phyloP scores from a whole-genome alignment of 2,113 vertebrate species.

The Azemiops feae region DNA sequence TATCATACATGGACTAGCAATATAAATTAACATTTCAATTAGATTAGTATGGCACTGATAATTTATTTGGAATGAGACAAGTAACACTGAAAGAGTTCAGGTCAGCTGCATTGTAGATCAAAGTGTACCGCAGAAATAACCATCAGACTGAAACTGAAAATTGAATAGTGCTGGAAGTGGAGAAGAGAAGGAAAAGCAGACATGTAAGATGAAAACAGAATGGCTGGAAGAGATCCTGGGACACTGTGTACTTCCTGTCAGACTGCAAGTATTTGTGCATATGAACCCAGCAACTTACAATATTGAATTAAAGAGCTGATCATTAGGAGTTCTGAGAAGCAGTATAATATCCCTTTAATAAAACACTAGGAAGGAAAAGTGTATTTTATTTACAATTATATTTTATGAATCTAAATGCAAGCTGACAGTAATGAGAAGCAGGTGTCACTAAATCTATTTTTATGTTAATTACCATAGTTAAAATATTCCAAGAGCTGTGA shows the following conservation, averaged over 20 bases:
- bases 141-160: not conserved
- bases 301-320: conserved; percentile 54
- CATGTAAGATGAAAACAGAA: not conserved
- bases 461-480: conserved; percentile 68
- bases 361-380: conserved; percentile 59
- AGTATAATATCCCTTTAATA: conserved; percentile 57
- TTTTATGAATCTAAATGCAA: conserved; percentile 69
- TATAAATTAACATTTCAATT: not conserved
- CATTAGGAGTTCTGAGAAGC: conserved; percentile 53
- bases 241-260: conserved; percentile 2
- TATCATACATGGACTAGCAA: not conserved
- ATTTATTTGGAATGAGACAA: not conserved
- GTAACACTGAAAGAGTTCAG: not conserved
- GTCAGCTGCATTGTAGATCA: not conserved
- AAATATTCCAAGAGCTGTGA: conserved; percentile 62
- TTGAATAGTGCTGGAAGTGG: fast-evolving
- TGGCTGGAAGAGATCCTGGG: not conserved
- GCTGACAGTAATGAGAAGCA: conserved; percentile 65
- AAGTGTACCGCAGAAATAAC: not conserved
- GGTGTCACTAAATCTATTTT: conserved; percentile 69
- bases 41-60: not conserved
- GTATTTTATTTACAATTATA: conserved; percentile 70
- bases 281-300: conserved; percentile 36
- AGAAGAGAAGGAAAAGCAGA: not conserved
- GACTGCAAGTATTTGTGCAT: conserved; percentile 8